These are phyloP conservation scores for Cryptops parisi DNA, from an alignment of 2,888 invertebrate species.

Conservation along the genomic window DNA sequence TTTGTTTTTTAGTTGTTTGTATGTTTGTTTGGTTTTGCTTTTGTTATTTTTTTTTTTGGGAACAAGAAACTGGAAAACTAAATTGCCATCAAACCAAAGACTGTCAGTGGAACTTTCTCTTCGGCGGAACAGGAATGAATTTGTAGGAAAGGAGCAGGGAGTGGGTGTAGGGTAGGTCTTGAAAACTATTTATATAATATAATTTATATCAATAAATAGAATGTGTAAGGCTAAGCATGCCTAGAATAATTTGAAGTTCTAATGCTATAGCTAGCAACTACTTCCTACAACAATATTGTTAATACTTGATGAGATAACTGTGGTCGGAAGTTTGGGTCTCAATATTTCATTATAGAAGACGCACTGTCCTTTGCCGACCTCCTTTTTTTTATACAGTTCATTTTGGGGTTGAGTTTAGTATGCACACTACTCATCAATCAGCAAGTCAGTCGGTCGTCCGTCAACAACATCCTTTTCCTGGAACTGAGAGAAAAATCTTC, in stretches of 20 bases:
- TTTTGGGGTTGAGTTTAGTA: no score
- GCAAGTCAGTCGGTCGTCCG: no score
- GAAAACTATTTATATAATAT: slow-evolving; percentile 11
- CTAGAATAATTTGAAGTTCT: slow-evolving; percentile 12
- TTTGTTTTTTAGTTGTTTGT: background rate
- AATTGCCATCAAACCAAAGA: slow-evolving; percentile 10
- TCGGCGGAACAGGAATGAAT: no score
- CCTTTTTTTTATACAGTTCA: no score
- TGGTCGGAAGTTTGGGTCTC: slow-evolving; percentile 12
- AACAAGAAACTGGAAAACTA: background rate
- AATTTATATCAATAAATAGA: slow-evolving; percentile 14
- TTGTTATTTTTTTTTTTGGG: background rate
- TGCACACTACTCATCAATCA: no score
- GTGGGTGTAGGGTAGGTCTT: slow-evolving; percentile 1
- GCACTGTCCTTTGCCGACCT: background rate
- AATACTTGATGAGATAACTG: slow-evolving; percentile 15
- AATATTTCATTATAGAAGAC: background rate
- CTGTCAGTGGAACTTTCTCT: slow-evolving; percentile 5
- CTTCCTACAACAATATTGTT: slow-evolving; percentile 14
- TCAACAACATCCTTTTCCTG: no score
- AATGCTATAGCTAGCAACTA: slow-evolving; percentile 13
- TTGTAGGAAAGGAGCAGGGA: no score
- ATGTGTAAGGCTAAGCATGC: slow-evolving; percentile 14
- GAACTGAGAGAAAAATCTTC: no score
- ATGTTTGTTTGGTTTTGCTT: no score